Evolutionary conservation across 2,113 vertebrate species (phyloP), one percentile per base, ranked within the genome.

Genomic region (Eulacestoma nigropectus): DNA sequence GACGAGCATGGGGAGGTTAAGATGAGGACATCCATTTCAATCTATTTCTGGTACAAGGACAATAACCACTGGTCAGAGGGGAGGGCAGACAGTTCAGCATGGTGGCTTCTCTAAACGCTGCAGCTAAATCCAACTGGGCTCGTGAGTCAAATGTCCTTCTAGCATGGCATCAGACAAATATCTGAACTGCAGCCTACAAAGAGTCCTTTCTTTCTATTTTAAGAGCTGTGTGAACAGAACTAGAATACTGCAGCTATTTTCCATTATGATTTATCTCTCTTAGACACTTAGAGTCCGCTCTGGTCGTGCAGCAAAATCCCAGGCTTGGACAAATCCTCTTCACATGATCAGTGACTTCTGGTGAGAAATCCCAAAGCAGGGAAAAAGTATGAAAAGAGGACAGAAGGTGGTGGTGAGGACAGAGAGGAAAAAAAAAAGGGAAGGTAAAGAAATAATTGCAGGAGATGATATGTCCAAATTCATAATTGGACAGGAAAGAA

Each of bases 131-230:
- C 0, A 1, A 90, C 64, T 26, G 52, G 18, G 68, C 50, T 92
- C 47, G 13, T 86, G 86, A 92, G 79, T 95, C 95, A 93, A 75
- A 95, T 57, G 42, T 77, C 94, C 87, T 90, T 69, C 59, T 85
- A 94, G 67, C 78, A 47, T 63, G 75, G 94, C 90, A 86, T 85
- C 84, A 95, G 93, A 82, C 70, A 93, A 94, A 55, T 47, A 83
- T 87, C 87, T 94, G 84, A 93, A 57, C 91, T 70, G 63, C 33
- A 93, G 84, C 59, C 50, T 59, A 96, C 87, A 96, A 95, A 94
- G 90, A 62, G 59, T 30, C 67, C 82, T 77, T 96, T 94, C 50
- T 96, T 95, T 90, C 95, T 96, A 96, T 97, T 96, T 97, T 95
- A 90, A 83, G 87, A 70, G 59, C 87, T 96, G 35, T 94, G 87